phyloP scores from a whole-genome alignment of 64 coral and sea anemone species.

The Montipora efflorescens region DNA sequence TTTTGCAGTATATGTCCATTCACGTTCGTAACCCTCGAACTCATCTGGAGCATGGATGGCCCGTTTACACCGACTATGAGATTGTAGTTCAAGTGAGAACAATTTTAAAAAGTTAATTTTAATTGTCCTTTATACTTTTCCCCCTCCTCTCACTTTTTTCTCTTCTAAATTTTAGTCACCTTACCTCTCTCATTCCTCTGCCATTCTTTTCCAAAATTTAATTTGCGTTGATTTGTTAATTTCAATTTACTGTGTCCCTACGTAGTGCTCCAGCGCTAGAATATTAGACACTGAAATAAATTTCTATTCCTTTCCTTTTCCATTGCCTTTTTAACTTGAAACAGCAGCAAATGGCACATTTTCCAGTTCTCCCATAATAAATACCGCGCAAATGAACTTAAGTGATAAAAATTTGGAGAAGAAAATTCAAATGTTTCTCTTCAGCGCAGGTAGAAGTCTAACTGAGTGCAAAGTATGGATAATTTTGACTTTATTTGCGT shows the following conservation, averaged over 20 bases:
- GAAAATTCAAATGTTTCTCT: neutral
- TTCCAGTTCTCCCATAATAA: neutral
- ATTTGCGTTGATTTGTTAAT: too few relatives aligned
- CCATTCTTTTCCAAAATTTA: neutral
- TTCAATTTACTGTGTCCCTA: too few relatives aligned
- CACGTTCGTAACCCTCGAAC: conserved; percentile 43
- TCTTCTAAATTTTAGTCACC: neutral
- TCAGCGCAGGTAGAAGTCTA: neutral
- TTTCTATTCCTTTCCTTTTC: neutral
- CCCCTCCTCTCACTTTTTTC: neutral
- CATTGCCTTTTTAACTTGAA: neutral
- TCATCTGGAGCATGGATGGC: conserved; percentile 27
- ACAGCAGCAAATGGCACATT: neutral
- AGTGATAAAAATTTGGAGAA: neutral
- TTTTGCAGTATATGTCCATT: conserved; percentile 39
- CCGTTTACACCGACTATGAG: conserved; percentile 29
- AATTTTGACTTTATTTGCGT: neutral
- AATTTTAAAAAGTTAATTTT: neutral
- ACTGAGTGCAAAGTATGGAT: neutral
- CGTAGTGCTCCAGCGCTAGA: too few relatives aligned
- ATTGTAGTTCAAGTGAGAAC: conserved; percentile 32
- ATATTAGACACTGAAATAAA: too few relatives aligned
- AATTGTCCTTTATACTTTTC: too few relatives aligned
- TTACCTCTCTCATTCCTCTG: neutral
- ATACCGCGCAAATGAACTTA: neutral